A percentile compares a stretch with the other conserved stretches of the same genome.
Evolutionary conservation across 1,140 invertebrate species (phyloP).

Genomic region (Luehdorfia chinensis): DNA sequence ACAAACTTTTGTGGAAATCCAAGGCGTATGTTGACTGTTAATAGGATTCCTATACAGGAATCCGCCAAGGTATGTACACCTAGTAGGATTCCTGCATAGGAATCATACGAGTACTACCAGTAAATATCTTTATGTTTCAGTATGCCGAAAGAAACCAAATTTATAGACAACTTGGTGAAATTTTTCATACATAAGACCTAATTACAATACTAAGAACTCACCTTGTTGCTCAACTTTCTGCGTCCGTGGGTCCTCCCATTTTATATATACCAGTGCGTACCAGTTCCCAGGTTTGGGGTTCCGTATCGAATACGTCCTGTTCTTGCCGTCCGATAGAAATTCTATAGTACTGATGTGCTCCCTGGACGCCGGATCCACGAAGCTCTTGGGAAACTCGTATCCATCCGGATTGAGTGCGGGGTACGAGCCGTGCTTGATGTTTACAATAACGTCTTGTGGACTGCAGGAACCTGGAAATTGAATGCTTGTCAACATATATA

Average conservation of each 20-base stretch:
- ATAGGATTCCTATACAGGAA: too few species aligned
- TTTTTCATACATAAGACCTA: too few species aligned
- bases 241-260: slow-evolving; percentile 83
- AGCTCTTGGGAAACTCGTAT: slow-evolving; percentile 81
- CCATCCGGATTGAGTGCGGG: slow-evolving; percentile 88
- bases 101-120: too few species aligned
- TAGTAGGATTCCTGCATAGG: too few species aligned
- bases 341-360: slow-evolving; percentile 49
- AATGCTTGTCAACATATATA: neutral
- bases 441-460: slow-evolving; percentile 79
- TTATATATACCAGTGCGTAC: slow-evolving; percentile 87
- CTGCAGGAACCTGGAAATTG: slow-evolving; percentile 76
- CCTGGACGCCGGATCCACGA: slow-evolving; percentile 74
- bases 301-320: slow-evolving; percentile 44
- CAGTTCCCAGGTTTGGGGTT: slow-evolving; percentile 85
- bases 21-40: too few species aligned
- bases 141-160: too few species aligned
- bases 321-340: slow-evolving; percentile 50
- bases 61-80: too few species aligned
- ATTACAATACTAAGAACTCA: slow-evolving; percentile 49
- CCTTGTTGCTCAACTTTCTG: slow-evolving; percentile 86
- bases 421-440: slow-evolving; percentile 85
- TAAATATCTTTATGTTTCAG: too few species aligned
- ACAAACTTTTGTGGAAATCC: too few species aligned
- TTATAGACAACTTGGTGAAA: too few species aligned